Evolutionary conservation across 2,888 invertebrate genomes (phyloP).

Genomic region (Gasteruption jaculator): DNA sequence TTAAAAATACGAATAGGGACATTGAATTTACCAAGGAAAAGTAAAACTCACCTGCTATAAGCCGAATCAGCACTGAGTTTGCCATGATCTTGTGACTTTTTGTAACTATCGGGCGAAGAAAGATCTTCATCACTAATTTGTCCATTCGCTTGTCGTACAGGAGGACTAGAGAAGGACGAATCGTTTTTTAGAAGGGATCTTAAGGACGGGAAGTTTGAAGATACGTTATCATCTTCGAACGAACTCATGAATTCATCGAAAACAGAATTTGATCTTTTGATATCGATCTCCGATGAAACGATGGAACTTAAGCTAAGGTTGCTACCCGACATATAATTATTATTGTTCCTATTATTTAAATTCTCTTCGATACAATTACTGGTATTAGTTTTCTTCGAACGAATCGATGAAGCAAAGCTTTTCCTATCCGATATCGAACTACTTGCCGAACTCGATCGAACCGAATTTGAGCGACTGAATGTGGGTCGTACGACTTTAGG

Average conservation of each 20-base stretch:
- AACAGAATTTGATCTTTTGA: conserved; percentile 42
- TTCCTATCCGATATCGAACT: conserved; percentile 32
- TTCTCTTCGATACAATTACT: too few relatives aligned
- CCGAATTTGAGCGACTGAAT: conserved; percentile 33
- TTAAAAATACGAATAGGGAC: conserved; percentile 23
- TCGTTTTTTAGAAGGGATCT: conserved; percentile 48
- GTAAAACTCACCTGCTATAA: conserved; percentile 80
- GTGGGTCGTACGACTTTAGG: conserved; percentile 27
- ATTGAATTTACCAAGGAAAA: too few relatives aligned
- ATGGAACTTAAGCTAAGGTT: conserved; percentile 42
- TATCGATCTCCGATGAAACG: conserved; percentile 38
- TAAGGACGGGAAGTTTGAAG: conserved; percentile 50
- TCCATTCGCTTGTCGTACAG: conserved; percentile 27
- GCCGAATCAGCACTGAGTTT: conserved; percentile 68
- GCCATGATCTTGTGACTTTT: conserved; percentile 34
- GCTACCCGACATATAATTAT: conserved; percentile 32
- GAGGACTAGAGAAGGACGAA: conserved; percentile 45
- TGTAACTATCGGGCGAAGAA: conserved; percentile 44
- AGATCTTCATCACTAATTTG: conserved; percentile 41
- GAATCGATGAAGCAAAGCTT: conserved; percentile 4
- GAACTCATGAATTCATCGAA: conserved; percentile 67
- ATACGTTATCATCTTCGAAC: conserved; percentile 62
- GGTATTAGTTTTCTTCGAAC: conserved; percentile 4
- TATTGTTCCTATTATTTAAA: conserved; percentile 22
- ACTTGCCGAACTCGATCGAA: conserved; percentile 34